phyloP scores from a whole-genome alignment of 1,140 invertebrate species.

The Drosophila kohkoa region DNA sequence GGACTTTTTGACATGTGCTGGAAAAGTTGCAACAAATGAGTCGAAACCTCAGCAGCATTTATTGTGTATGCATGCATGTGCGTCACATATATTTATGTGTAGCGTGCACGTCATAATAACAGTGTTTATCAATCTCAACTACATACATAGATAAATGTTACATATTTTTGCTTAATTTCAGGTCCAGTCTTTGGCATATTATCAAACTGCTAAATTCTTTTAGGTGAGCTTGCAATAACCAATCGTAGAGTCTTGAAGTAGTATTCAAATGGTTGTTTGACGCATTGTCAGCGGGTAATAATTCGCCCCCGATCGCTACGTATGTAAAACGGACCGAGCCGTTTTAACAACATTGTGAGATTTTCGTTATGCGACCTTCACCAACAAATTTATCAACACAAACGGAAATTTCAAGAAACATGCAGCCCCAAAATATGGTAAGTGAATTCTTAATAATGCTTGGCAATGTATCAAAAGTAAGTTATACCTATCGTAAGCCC shows the following conservation, averaged over 20 bases:
- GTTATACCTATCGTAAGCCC: no score
- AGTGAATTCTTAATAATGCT: conserved; percentile 12
- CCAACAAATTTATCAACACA: conserved; percentile 59
- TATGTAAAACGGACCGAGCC: conserved; percentile 32
- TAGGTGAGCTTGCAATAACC: conserved; percentile 27
- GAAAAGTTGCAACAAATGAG: no score
- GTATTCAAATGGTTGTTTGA: conserved; percentile 72
- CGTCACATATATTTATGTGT: no score
- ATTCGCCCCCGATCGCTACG: conserved; percentile 54
- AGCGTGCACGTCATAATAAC: no score
- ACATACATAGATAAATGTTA: no score
- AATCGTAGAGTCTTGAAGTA: conserved; percentile 2
- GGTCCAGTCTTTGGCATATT: conserved; percentile 5
- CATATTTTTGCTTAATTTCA: conserved; percentile 2
- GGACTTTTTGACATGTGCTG: no score
- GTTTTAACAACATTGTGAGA: conserved; percentile 52
- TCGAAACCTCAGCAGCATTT: no score
- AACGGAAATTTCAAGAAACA: conserved; percentile 66
- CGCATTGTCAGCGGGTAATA: conserved; percentile 42
- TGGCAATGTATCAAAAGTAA: no score
- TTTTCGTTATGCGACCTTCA: conserved; percentile 74
- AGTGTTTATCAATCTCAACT: no score
- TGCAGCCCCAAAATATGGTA: conserved; percentile 83
- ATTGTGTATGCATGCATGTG: no score
- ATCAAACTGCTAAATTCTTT: conserved; percentile 8